Evolutionary conservation across 2,888 invertebrate genomes (phyloP).

Genomic region (Dusona sp.): DNA sequence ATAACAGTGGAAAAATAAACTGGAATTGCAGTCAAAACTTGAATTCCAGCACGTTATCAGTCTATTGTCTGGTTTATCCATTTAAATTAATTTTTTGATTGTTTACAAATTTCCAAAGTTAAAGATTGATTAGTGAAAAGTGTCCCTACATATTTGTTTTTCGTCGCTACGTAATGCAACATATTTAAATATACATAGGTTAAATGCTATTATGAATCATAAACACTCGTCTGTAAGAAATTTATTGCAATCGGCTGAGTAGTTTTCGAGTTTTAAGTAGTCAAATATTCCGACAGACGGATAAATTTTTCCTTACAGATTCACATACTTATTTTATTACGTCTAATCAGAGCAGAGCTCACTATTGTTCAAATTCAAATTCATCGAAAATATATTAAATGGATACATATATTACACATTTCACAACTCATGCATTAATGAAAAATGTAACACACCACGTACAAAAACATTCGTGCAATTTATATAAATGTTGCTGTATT

Average conservation of each 20-base stretch:
- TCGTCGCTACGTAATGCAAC: background rate
- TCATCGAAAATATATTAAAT: background rate
- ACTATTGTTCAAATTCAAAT: background rate
- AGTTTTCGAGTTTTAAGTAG: background rate
- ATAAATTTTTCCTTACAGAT: background rate
- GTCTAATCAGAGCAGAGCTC: background rate
- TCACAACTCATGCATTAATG: background rate
- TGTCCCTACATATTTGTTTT: background rate
- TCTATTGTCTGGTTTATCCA: no score
- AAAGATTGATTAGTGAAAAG: no score
- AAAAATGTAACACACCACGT: background rate
- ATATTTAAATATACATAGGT: no score
- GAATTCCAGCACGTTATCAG: no score
- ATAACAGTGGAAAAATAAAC: no score
- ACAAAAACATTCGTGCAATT: background rate
- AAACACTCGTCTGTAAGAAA: background rate
- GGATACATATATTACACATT: background rate
- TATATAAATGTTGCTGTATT: background rate
- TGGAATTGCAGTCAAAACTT: no score
- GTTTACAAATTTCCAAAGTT: no score
- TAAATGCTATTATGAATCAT: no score
- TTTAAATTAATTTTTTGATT: no score
- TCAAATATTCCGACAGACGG: background rate
- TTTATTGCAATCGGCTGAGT: background rate
- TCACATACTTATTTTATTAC: background rate